phyloP scores from a whole-genome alignment of 2,113 vertebrate species.

The Numida meleagris region DNA sequence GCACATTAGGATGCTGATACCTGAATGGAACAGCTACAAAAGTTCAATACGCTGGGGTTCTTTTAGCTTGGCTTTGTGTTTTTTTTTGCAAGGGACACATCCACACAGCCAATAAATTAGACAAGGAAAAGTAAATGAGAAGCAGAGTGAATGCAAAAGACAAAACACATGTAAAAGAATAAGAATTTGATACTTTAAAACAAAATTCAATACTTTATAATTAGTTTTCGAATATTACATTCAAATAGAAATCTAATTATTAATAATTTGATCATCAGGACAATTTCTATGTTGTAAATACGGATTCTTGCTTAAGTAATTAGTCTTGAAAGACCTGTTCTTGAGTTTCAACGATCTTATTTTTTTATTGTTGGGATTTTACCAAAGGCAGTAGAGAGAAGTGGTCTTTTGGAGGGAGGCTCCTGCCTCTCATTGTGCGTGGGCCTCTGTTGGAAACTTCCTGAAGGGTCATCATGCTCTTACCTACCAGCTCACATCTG shows the following conservation, averaged over 20 bases:
- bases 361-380: not conserved
- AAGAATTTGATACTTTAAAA: not conserved
- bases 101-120: not conserved
- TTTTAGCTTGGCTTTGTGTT: not conserved
- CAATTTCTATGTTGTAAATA: not conserved
- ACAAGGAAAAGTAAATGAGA: not conserved
- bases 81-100: not conserved
- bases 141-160: not conserved
- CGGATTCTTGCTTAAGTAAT: not conserved
- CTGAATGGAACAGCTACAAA: not conserved
- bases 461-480: not conserved
- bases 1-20: not conserved
- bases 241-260: not conserved
- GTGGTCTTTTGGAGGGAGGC: not conserved
- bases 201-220: not conserved
- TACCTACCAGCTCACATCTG: not conserved
- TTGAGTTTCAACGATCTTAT: not conserved
- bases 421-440: accelerated
- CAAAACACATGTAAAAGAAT: not conserved
- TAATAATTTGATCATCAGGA: not conserved
- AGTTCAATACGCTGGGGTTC: not conserved
- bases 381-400: not conserved
- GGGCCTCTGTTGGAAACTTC: not conserved
- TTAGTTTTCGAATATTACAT: not conserved
- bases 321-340: not conserved